Base-by-base conservation (phyloP, 2,888 invertebrate genomes). In the Epirrhoe alternata region DNA sequence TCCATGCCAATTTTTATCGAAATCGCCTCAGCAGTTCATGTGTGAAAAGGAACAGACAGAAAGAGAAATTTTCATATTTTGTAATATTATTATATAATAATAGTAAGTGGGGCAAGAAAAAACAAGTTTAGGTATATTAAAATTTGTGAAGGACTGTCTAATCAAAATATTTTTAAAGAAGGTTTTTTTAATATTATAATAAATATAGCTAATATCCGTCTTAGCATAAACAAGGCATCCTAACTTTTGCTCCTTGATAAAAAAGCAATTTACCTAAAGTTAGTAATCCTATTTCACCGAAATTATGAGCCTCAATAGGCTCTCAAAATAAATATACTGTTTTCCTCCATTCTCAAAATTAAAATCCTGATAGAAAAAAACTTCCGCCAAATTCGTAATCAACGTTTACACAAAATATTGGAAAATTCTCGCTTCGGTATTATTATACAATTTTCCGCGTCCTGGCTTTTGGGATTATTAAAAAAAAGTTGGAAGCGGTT, bases 371-470 rank as follows among this genome's bases (percentile, higher is more conserved):
- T 62, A 59, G 53, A 59, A 63, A 56, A 4, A 64, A 67, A 56
- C 30, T 56, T 60, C 49, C 24, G 35, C 24, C n/a, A 38, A 57
- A 59, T 64, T 63, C 38, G 50, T 50, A 47, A 64, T 68, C 63
- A 64, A 57, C 57, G 64, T 64, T 64, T 64, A 42, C 60, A 61
- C 64, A 64, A 68, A 64, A 68, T 68, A 68, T 68, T 64, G 67
- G 52, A 53, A 56, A 63, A 56, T 59, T 56, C 63, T 42, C 60
- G 63, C 61, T 57, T 50, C 53, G 24, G 49, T 59, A 59, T 62
- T 66, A 59, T 61, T 62, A 57, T 57, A 61, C 16, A 52, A 61
- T 61, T 64, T 64, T 61, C 61, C 50, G 60, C 52, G 17, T 52
- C 54, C 62, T 54, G 45, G 63, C 59, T 60, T 63, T 67, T 38